These are phyloP conservation scores for Sylvilagus bachmani DNA, from an alignment of 2,113 vertebrate genomes.

Conservation along the genomic window DNA sequence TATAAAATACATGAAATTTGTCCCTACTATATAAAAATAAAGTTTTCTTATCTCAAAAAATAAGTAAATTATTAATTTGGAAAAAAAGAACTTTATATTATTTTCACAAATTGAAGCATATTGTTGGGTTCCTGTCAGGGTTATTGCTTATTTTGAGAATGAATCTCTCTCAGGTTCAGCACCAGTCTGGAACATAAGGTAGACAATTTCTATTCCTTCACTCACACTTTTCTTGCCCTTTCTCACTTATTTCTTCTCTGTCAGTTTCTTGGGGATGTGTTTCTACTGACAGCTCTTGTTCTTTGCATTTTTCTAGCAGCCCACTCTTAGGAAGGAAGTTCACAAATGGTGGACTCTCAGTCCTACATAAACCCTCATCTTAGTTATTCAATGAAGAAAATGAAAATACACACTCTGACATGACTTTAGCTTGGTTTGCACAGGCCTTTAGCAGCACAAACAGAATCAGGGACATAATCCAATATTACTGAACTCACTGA, in stretches of 20 bases:
- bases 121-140: neutral
- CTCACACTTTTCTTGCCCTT: neutral
- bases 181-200: neutral
- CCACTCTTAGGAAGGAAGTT: neutral
- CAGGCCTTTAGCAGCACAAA: neutral
- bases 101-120: neutral
- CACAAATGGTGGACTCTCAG: neutral
- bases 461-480: neutral
- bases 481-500: neutral
- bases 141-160: neutral
- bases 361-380: neutral
- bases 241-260: neutral
- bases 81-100: neutral
- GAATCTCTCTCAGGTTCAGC: neutral
- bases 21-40: too few species aligned
- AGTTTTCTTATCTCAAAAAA: too few species aligned
- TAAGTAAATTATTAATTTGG: too few species aligned
- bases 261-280: neutral
- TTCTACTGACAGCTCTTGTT: neutral
- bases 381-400: conserved; percentile 3
- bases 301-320: neutral
- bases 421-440: neutral
- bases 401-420: neutral
- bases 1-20: too few species aligned
- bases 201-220: neutral